Evolutionary conservation across 2,888 invertebrate species (phyloP).

Genomic region (Lycophotia porphyrea): DNA sequence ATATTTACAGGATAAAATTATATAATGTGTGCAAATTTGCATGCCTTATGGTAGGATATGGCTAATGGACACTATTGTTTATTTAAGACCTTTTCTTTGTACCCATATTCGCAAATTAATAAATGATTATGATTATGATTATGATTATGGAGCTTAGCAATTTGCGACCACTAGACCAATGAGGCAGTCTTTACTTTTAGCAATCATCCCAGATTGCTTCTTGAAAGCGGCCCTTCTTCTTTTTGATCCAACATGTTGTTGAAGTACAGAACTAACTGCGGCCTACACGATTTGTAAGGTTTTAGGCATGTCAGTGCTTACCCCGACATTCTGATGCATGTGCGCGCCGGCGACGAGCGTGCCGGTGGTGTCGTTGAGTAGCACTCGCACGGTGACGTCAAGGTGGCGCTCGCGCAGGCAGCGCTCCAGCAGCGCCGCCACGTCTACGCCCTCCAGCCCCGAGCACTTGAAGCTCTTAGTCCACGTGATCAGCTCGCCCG

Average conservation of each 20-base stretch:
- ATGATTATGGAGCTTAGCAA: no score
- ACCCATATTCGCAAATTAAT: no score
- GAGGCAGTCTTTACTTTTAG: not conserved
- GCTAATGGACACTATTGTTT: no score
- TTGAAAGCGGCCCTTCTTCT: no score
- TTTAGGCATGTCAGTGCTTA: slow-evolving; percentile 58
- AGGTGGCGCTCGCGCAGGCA: slow-evolving; percentile 90
- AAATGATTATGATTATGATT: no score
- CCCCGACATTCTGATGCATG: slow-evolving; percentile 90
- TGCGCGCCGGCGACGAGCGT: slow-evolving; percentile 93
- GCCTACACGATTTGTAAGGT: not conserved
- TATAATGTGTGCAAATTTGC: no score
- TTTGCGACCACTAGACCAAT: not conserved
- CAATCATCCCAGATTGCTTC: not conserved
- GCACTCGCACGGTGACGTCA: slow-evolving; percentile 92
- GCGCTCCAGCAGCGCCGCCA: slow-evolving; percentile 92
- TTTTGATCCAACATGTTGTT: not conserved
- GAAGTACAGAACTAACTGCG: not conserved
- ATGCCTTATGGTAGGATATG: no score
- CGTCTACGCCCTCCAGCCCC: slow-evolving; percentile 92
- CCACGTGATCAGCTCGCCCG: slow-evolving; percentile 95
- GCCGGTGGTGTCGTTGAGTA: slow-evolving; percentile 95
- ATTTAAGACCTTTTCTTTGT: no score
- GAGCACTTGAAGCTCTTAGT: slow-evolving; percentile 95
- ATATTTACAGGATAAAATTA: no score